Conservation (phyloP, 2,888 invertebrate genomes). For the Spodoptera picta region DNA sequence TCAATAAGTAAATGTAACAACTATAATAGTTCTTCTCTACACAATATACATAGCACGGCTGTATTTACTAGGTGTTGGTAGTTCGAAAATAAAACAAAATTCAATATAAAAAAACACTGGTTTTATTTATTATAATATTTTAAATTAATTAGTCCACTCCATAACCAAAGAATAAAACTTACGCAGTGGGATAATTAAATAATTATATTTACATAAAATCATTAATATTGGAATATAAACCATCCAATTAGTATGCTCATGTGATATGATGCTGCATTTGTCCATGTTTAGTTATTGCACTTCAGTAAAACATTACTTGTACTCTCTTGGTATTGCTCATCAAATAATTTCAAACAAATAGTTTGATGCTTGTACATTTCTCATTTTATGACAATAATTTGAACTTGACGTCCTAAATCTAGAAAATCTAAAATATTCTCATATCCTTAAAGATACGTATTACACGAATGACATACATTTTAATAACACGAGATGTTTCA, state of each 20-base stretch:
- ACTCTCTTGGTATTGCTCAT: conserved; percentile 80
- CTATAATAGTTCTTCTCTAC: too few relatives aligned
- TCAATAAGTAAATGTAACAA: too few relatives aligned
- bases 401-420: conserved; percentile 70
- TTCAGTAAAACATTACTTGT: conserved; percentile 72
- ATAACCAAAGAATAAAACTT: conserved; percentile 79
- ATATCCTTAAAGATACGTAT: conserved; percentile 31
- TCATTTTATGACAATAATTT: conserved; percentile 67
- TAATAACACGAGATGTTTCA: conserved; percentile 16
- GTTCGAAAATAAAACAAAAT: conserved; percentile 27
- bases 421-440: conserved; percentile 59
- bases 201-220: conserved; percentile 71
- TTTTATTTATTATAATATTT: conserved; percentile 55
- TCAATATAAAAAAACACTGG: conserved; percentile 60
- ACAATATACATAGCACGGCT: too few relatives aligned
- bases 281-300: conserved; percentile 67
- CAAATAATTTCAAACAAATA: conserved; percentile 66
- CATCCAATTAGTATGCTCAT: conserved; percentile 64
- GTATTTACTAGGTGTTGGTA: too few relatives aligned
- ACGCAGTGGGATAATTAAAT: conserved; percentile 75
- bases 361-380: conserved; percentile 71
- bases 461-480: conserved; percentile 26
- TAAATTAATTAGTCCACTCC: conserved; percentile 78
- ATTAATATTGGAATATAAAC: conserved; percentile 67
- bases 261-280: conserved; percentile 72